Evolutionary conservation across 2,888 invertebrate species (phyloP).

Genomic region (Sialis fuliginosa): DNA sequence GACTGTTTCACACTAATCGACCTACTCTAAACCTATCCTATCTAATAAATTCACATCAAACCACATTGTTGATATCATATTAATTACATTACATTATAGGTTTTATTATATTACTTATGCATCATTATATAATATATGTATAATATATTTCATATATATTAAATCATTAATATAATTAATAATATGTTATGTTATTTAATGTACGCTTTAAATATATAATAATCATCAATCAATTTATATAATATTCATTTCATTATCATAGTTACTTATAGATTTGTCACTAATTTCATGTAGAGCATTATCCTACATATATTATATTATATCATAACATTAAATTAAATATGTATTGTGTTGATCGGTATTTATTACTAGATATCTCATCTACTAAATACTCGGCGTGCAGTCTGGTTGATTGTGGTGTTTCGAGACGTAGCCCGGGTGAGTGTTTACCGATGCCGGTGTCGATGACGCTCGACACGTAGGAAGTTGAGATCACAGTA

Average conservation of each 20-base stretch:
- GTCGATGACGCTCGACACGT: slow-evolving; percentile 9
- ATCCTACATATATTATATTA: neutral
- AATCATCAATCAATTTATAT: no score
- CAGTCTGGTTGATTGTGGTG: slow-evolving; percentile 32
- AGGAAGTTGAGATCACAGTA: slow-evolving; percentile 26
- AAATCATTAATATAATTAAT: no score
- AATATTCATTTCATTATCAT: no score
- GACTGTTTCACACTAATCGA: slow-evolving; percentile 7
- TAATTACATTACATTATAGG: slow-evolving; percentile 7
- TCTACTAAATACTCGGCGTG: slow-evolving; percentile 25
- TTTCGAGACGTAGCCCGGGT: slow-evolving; percentile 13
- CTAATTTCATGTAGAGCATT: neutral
- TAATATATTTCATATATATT: no score
- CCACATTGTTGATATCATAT: slow-evolving; percentile 2
- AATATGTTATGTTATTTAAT: no score
- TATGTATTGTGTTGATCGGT: slow-evolving; percentile 15
- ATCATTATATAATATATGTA: no score
- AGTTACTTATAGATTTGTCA: no score
- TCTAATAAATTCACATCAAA: slow-evolving; percentile 6
- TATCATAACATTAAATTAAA: slow-evolving; percentile 3
- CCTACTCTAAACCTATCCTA: slow-evolving; percentile 5
- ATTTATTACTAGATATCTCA: slow-evolving; percentile 25
- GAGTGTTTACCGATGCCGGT: neutral
- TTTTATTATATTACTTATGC: slow-evolving; percentile 6
- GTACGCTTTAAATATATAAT: no score